Evolutionary conservation across 2,113 vertebrate genomes (phyloP), one percentile per base, ranked within the genome.

Genomic region (Sylvicapra grimmia): DNA sequence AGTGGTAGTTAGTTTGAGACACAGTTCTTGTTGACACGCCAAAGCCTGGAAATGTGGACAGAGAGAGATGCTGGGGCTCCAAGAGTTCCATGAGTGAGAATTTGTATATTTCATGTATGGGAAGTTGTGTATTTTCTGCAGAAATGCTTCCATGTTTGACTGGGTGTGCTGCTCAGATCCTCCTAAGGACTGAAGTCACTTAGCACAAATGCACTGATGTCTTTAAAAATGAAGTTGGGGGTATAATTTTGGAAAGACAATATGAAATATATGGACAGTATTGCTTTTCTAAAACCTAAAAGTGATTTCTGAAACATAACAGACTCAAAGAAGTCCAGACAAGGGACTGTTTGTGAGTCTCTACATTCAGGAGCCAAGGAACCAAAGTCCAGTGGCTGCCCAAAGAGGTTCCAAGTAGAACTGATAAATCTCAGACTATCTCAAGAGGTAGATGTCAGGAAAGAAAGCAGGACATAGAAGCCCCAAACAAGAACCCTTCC

Each of bases 281-380:
- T 89, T 86, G 53, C 9, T 86, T 95, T 86, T 54, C n/a, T 96
- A 91, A 96, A 86, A 77, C 31, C 19, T 61, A 77, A 90, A 89
- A 29, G 16, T 83, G 40, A 89, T 94, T 90, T 96, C 82, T 95
- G 83, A 90, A 95, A 75, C 16, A 44, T 7, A 63, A 56, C 3
- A 33, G 4, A 29, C 1, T 6, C 29, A 7, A 54, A 65, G 2
- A 31, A 94, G 53, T 83, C 65, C 36, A 68, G 36, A 94, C 15
- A 89, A 93, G 8, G 13, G 3, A 59, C 31, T 92, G 1, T 59
- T 13, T 93, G 0, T 93, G 49, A 93, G 18, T 9, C 29, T 86
- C 40, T 93, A 33, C 25, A n/a, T 44, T 7, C 0, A 27, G 44
- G 15, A 93, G 11, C 16, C 44, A 84, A 97, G n/a, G 59, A 89